A percentile compares a stretch with the other conserved stretches of the same genome.
phyloP scores from a whole-genome alignment of 2,113 vertebrate genomes.

The Candoia aspera region DNA sequence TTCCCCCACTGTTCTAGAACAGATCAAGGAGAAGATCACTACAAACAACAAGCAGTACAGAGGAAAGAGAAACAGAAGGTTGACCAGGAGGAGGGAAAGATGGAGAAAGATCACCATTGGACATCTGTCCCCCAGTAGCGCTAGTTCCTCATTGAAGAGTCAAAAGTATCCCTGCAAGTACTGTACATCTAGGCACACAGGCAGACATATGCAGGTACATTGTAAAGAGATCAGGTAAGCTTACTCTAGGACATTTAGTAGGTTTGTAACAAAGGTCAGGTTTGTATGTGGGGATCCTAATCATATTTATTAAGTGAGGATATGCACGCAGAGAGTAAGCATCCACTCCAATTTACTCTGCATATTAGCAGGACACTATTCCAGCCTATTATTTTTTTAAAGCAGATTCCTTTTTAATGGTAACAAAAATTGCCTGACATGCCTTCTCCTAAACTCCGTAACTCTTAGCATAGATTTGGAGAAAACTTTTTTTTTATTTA shows the following conservation, averaged over 20 bases:
- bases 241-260: neutral
- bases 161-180: neutral
- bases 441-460: neutral
- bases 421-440: neutral
- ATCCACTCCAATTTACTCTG: neutral
- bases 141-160: neutral
- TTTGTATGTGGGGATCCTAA: neutral
- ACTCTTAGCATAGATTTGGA: neutral
- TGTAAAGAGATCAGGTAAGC: neutral
- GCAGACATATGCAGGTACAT: neutral
- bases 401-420: neutral
- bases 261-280: neutral
- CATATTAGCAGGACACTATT: neutral
- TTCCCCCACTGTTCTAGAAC: neutral
- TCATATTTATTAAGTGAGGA: neutral
- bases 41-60: neutral
- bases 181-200: neutral
- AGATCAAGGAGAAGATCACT: neutral
- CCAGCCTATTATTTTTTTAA: neutral
- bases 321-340: neutral
- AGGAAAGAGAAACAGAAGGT: neutral
- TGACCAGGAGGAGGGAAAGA: neutral
- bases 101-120: neutral
- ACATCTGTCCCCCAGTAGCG: neutral
- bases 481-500: neutral